Evolutionary conservation across 2,797 vertebrate genomes (phyloP).

Genomic region (Pangasius djambal): DNA sequence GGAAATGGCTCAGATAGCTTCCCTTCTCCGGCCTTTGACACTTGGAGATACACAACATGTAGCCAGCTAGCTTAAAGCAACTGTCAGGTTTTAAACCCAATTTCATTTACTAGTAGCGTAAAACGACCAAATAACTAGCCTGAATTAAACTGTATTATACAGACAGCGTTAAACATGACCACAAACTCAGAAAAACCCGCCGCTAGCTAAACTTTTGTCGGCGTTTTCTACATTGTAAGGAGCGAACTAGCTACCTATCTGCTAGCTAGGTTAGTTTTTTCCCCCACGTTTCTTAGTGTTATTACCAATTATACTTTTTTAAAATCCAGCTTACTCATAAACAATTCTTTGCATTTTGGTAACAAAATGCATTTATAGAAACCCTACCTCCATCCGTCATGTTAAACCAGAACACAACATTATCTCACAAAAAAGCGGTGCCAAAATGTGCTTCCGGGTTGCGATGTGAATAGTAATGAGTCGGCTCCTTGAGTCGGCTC

Average conservation of each 20-base stretch:
- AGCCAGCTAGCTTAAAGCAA: neutral
- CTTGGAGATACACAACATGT: neutral
- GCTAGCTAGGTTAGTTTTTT: neutral
- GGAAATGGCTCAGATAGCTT: neutral
- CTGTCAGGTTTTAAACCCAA: neutral
- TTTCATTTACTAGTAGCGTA: neutral
- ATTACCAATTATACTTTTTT: neutral
- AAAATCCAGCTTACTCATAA: neutral
- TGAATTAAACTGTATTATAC: neutral
- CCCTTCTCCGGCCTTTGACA: conserved; percentile 4
- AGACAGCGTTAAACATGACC: neutral
- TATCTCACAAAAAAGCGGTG: conserved; percentile 33
- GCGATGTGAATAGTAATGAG: neutral
- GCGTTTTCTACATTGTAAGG: neutral
- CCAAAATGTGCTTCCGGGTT: conserved; percentile 37
- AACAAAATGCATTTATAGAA: neutral
- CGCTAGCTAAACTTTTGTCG: neutral
- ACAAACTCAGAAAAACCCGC: neutral
- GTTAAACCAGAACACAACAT: conserved; percentile 25
- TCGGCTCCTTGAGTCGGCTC: neutral
- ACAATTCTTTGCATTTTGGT: neutral
- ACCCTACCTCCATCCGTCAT: conserved; percentile 25
- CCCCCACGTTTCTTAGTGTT: neutral
- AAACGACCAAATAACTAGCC: neutral
- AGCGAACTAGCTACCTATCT: neutral